Conservation (phyloP, 1,140 invertebrate genomes). For the Drosophila miranda region DNA sequence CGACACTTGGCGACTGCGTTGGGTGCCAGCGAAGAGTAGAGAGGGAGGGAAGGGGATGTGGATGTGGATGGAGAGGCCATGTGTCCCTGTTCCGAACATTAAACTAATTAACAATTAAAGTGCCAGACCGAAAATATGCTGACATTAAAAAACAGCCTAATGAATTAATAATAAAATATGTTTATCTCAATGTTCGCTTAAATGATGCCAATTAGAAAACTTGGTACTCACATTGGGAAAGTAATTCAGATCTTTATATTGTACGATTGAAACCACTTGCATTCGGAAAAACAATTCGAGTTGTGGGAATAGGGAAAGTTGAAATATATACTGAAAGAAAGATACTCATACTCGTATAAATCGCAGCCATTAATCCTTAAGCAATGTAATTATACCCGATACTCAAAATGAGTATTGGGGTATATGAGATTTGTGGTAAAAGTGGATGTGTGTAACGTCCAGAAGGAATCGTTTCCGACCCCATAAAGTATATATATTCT, state of each 20-base stretch:
- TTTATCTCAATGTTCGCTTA: slow-evolving; percentile 70
- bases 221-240: not conserved
- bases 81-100: slow-evolving; percentile 68
- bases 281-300: not conserved
- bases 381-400: not conserved
- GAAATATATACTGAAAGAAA: too few relatives aligned
- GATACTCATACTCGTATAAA: too few relatives aligned
- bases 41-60: too few relatives aligned
- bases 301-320: slow-evolving; percentile 8
- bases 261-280: slow-evolving; percentile 14
- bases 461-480: too few relatives aligned
- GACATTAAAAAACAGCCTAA: slow-evolving; percentile 73
- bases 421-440: too few relatives aligned
- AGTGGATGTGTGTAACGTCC: too few relatives aligned
- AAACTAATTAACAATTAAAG: slow-evolving; percentile 80
- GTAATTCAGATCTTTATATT: slow-evolving; percentile 5
- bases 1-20: slow-evolving; percentile 46
- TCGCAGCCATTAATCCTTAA: not conserved
- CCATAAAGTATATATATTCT: too few relatives aligned
- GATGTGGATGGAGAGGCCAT: slow-evolving; percentile 40
- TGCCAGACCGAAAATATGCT: slow-evolving; percentile 68
- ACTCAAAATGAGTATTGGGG: too few relatives aligned
- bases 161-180: slow-evolving; percentile 79
- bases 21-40: slow-evolving; percentile 2
- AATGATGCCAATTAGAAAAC: slow-evolving; percentile 53